phyloP scores from a whole-genome alignment of 2,797 vertebrate genomes.

The Melanotaenia trifasciata region DNA sequence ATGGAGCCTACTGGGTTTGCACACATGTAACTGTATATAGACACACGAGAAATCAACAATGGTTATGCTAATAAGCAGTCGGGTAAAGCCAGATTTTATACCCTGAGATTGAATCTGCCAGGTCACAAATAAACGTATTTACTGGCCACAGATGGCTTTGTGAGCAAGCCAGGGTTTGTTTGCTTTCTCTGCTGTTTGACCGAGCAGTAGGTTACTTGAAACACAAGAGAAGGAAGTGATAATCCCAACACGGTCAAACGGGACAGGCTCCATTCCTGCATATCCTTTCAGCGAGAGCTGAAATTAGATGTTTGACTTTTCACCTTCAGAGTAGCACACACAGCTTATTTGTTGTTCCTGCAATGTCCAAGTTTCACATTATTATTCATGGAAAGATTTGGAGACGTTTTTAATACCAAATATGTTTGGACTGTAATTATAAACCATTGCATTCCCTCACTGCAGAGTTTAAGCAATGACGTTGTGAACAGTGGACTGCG shows the following conservation, averaged over 20 bases:
- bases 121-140: constrained; percentile 44
- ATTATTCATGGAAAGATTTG: constrained; percentile 16
- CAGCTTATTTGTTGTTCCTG: neutral
- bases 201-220: constrained; percentile 13
- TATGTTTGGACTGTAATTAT: constrained; percentile 10
- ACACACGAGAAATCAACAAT: constrained; percentile 16
- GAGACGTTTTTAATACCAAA: neutral
- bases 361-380: neutral
- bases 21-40: neutral
- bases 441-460: neutral
- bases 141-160: constrained; percentile 15
- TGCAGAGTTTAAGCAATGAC: constrained; percentile 1
- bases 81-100: constrained; percentile 34
- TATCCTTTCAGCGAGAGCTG: neutral
- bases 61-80: constrained; percentile 10
- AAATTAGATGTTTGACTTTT: neutral
- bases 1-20: constrained; percentile 1
- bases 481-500: neutral
- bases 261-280: neutral
- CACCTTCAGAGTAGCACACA: neutral
- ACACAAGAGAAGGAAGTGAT: neutral
- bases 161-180: constrained; percentile 14
- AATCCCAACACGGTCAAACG: neutral
- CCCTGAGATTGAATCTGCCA: constrained; percentile 18
- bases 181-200: constrained; percentile 17